A percentile compares a stretch with the other conserved stretches of the same genome.
Conservation (phyloP, 2,797 vertebrate genomes). For the Catostomus latipinnis region DNA sequence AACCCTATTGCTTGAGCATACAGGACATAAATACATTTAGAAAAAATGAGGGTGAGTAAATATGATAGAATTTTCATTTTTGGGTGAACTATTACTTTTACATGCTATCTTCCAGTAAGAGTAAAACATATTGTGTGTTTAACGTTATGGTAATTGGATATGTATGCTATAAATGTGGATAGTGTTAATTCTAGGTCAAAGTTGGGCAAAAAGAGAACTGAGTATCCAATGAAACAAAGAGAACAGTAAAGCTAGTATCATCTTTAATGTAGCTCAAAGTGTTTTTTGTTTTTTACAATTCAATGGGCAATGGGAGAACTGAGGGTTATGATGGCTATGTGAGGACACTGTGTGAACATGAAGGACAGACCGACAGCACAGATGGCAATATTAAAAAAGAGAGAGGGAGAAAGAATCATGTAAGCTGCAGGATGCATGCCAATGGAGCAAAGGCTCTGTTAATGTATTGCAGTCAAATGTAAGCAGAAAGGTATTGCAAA, state of each 20-base stretch:
- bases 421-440: slow-evolving; percentile 18
- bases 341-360: neutral
- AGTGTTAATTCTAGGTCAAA: neutral
- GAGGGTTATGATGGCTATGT: slow-evolving; percentile 29
- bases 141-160: neutral
- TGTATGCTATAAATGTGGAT: neutral
- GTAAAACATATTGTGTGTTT: neutral
- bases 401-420: slow-evolving; percentile 17
- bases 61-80: too few species aligned
- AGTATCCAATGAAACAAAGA: neutral
- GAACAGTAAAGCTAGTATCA: slow-evolving; percentile 9
- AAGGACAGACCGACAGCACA: slow-evolving; percentile 5
- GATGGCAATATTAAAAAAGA: slow-evolving; percentile 5
- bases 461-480: slow-evolving; percentile 17
- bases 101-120: neutral
- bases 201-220: neutral
- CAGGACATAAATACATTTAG: neutral
- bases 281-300: slow-evolving; percentile 13
- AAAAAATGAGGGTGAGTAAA: too few species aligned
- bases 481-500: slow-evolving; percentile 22
- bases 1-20: too few species aligned
- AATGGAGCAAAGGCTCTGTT: slow-evolving; percentile 1
- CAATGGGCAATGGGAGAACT: slow-evolving; percentile 32
- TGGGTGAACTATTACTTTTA: too few species aligned
- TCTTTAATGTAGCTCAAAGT: slow-evolving; percentile 6